A percentile compares a stretch with the other conserved stretches of the same genome.
Evolutionary conservation across 2,888 invertebrate genomes (phyloP).

Genomic region (Coenonympha glycerion): DNA sequence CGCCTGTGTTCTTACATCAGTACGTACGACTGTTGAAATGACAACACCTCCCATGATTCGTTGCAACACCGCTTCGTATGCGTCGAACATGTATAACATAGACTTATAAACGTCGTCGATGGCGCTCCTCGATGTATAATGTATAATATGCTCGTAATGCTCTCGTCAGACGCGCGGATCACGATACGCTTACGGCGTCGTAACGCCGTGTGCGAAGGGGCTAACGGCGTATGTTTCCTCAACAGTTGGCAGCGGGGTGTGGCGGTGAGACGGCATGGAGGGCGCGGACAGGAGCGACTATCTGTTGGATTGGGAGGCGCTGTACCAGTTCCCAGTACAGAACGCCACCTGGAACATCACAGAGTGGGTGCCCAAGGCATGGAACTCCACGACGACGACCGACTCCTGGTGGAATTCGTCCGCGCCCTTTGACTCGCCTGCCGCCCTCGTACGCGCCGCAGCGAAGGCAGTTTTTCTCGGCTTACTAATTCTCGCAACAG

Average conservation of each 20-base stretch:
- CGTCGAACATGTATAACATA: too few relatives aligned
- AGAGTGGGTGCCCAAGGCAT: constrained; percentile 49
- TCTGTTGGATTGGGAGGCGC: constrained; percentile 63
- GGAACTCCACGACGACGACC: constrained; percentile 58
- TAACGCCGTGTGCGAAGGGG: too few relatives aligned
- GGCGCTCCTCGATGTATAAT: too few relatives aligned
- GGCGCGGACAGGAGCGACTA: constrained; percentile 66
- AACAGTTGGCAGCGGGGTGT: constrained; percentile 49
- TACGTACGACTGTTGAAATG: too few relatives aligned
- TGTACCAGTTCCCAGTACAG: constrained; percentile 53
- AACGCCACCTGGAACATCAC: constrained; percentile 58
- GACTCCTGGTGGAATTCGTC: constrained; percentile 59
- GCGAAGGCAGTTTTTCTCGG: constrained; percentile 76
- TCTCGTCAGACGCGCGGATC: too few relatives aligned
- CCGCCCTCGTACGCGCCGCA: constrained; percentile 78
- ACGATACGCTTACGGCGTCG: too few relatives aligned
- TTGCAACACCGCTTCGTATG: too few relatives aligned
- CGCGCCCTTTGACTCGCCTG: constrained; percentile 68
- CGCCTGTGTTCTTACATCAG: too few relatives aligned
- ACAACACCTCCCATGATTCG: too few relatives aligned
- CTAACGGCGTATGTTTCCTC: neutral
- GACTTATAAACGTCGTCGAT: too few relatives aligned
- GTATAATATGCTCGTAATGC: too few relatives aligned
- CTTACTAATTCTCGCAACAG: constrained; percentile 78
- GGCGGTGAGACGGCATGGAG: constrained; percentile 69